These are phyloP conservation scores for Austrofundulus limnaeus DNA, from an alignment of 2,113 vertebrate genomes.

Conservation along the genomic window DNA sequence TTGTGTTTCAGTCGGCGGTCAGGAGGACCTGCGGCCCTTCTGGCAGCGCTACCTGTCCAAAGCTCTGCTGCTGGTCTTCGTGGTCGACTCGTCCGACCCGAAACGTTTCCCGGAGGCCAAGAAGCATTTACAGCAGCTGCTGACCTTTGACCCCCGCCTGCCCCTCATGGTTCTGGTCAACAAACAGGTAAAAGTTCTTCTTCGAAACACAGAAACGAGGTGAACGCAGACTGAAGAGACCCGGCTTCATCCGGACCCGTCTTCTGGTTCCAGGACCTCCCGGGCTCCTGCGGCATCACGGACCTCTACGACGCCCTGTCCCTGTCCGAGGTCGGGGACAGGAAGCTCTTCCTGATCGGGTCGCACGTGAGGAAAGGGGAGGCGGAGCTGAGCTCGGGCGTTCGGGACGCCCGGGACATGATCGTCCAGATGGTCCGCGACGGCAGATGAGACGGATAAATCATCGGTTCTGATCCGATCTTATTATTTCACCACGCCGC, in stretches of 20 bases:
- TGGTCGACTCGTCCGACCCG: slow-evolving; percentile 87
- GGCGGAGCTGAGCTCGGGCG: slow-evolving; percentile 77
- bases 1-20: slow-evolving; percentile 84
- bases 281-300: slow-evolving; percentile 85
- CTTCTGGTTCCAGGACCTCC: slow-evolving; percentile 80
- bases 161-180: slow-evolving; percentile 92
- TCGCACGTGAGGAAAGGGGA: slow-evolving; percentile 80
- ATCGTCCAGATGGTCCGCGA: slow-evolving; percentile 85
- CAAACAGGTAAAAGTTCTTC: slow-evolving; percentile 98
- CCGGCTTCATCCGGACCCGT: no score
- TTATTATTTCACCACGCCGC: no score
- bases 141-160: slow-evolving; percentile 78
- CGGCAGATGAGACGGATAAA: slow-evolving; percentile 33
- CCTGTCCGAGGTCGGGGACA: slow-evolving; percentile 83
- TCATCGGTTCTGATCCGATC: background rate
- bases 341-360: slow-evolving; percentile 89
- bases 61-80: slow-evolving; percentile 87
- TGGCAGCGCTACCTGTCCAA: slow-evolving; percentile 86
- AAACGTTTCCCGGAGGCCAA: slow-evolving; percentile 84
- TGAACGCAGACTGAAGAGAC: no score
- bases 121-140: slow-evolving; percentile 84
- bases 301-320: slow-evolving; percentile 88
- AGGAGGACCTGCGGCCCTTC: slow-evolving; percentile 83
- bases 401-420: slow-evolving; percentile 87
- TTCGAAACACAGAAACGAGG: no score